Base-by-base conservation (phyloP, 2,888 invertebrate genomes). In the Pyrrhia umbra region DNA sequence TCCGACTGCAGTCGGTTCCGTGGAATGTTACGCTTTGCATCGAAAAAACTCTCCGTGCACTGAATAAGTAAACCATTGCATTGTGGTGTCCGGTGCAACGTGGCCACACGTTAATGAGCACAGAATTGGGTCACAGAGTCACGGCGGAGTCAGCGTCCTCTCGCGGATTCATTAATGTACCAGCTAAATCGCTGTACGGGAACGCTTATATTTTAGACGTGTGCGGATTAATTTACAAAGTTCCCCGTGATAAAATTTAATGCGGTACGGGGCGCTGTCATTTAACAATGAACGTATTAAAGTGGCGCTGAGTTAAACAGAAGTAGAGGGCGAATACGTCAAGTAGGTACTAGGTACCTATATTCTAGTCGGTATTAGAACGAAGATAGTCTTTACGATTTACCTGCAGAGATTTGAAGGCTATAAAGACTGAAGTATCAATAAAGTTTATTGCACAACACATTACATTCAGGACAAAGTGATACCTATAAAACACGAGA, bases 21-120 rank as follows among this genome's bases (percentile, higher is more conserved):
- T 34, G 63, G 45, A 67, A 57, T 66, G 70, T 70, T 78, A 63
- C 57, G 62, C 65, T 75, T 75, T 77, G 71, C 68, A 76, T 78
- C 72, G 65, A 80, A 80, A 81, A 81, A 76, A 67, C 75, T 68
- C 68, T 68, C 64, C 73, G 70, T 74, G 79, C 69, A 69, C 77
- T 89, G 87, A 90, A 89, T 90, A 88, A 88, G 87, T 90, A 89
- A 89, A 83, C 84, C 85, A 82, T 83, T 84, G 86, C 86, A 88
- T 89, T 88, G 88, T 88, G 87, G 83, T 85, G 84, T 84, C 88
- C 84, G 83, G 80, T 81, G 88, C 87, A 82, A 78, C 87, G 88
- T 88, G 89, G 89, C 86, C 88, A 83, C 88, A 88, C 91, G 86
- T 88, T 92, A 92, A 92, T 92, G 92, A 92, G 90, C 77, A 79